phyloP scores from a whole-genome alignment of 23 tunicate genomes.

The Oikopleura dioica region DNA sequence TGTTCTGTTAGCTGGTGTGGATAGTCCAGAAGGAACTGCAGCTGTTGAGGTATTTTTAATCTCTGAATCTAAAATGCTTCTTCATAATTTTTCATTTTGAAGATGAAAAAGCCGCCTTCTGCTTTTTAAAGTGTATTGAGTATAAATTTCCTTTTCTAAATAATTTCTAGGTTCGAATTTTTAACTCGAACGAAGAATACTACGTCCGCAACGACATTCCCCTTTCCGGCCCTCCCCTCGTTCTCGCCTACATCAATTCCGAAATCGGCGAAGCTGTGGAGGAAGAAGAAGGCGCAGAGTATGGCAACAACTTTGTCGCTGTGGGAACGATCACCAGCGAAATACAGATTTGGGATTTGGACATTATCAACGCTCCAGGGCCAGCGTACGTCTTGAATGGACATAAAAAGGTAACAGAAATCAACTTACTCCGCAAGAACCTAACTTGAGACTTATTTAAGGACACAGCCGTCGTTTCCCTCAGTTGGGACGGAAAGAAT shows the following conservation, averaged over 20 bases:
- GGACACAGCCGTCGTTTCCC: not conserved
- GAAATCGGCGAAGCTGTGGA: constrained; percentile 6
- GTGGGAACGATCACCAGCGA: not conserved
- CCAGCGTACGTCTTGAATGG: not conserved
- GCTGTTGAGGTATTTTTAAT: not conserved
- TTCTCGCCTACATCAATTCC: not conserved
- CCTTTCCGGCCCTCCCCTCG: not conserved
- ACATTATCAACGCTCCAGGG: not conserved
- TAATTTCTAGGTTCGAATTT: not conserved
- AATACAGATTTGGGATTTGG: constrained; percentile 12
- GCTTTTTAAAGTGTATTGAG: not conserved
- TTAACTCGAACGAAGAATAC: not conserved
- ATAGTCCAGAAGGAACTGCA: not conserved
- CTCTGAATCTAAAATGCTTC: not conserved
- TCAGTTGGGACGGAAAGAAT: not conserved
- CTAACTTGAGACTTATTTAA: too few species aligned
- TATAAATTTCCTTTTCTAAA: not conserved
- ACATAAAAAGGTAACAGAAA: constrained; percentile 5
- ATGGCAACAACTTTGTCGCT: not conserved
- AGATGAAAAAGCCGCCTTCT: too few species aligned
- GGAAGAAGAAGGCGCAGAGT: not conserved
- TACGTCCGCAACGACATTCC: not conserved
- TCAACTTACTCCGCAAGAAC: too few species aligned
- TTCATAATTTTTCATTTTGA: not conserved
- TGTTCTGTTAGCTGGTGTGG: not conserved